phyloP scores from a whole-genome alignment of 1,140 invertebrate genomes.

The Hormaphis cornu region DNA sequence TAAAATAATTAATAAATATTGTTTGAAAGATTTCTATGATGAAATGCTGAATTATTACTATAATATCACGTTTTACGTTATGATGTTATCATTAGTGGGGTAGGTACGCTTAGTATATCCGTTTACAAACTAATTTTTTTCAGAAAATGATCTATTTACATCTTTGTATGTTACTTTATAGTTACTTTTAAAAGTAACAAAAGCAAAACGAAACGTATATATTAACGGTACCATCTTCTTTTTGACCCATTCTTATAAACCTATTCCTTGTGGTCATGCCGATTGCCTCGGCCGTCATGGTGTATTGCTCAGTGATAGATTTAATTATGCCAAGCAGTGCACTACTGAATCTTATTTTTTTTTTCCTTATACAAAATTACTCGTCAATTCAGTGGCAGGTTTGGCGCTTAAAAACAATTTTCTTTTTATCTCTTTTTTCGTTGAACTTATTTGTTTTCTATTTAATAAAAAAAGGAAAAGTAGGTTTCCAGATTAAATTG shows the following conservation, averaged over 20 bases:
- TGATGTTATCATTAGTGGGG: too few species aligned
- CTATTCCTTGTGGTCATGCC: constrained; percentile 6
- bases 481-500: constrained; percentile 27
- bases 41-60: too few species aligned
- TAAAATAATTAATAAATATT: too few species aligned
- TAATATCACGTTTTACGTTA: too few species aligned
- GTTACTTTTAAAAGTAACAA: background rate
- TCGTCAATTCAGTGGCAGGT: constrained; percentile 6
- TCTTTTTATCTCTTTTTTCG: constrained; percentile 9
- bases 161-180: background rate
- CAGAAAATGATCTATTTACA: too few species aligned
- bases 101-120: too few species aligned
- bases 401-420: constrained; percentile 12
- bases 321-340: constrained; percentile 22
- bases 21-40: too few species aligned
- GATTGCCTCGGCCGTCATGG: too few species aligned
- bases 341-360: constrained; percentile 6
- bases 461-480: constrained; percentile 24
- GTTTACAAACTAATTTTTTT: too few species aligned
- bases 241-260: constrained; percentile 28
- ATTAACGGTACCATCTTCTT: constrained; percentile 11
- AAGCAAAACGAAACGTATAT: background rate
- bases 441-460: constrained; percentile 20
- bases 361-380: constrained; percentile 5
- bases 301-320: constrained; percentile 9